Conservation (phyloP, 2,888 invertebrate genomes). For the Morpho helenor region DNA sequence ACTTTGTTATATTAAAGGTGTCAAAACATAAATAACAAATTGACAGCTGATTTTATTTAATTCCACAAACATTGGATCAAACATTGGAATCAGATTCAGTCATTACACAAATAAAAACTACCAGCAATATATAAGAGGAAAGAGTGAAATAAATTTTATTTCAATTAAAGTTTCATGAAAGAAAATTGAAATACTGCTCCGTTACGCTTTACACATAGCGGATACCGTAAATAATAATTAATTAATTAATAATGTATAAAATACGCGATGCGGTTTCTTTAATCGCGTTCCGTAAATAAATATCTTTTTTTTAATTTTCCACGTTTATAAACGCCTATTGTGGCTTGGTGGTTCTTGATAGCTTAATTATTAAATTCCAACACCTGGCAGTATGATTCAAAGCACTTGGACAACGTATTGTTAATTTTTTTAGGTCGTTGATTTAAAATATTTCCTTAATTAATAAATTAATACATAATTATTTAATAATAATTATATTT, state of each 20-base stretch:
- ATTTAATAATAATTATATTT: too few relatives aligned
- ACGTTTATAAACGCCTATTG: too few relatives aligned
- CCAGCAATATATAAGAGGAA: slow-evolving; percentile 2
- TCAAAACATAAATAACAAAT: slow-evolving; percentile 1
- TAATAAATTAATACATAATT: too few relatives aligned
- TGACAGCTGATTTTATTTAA: slow-evolving; percentile 5
- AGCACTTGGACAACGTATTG: too few relatives aligned
- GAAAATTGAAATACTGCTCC: slow-evolving; percentile 9
- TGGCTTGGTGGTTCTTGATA: too few relatives aligned
- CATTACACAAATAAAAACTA: slow-evolving; percentile 4
- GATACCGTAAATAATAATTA: slow-evolving; percentile 10
- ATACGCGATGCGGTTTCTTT: background rate
- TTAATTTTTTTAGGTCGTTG: too few relatives aligned
- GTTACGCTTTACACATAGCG: slow-evolving; percentile 14
- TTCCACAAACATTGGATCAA: background rate
- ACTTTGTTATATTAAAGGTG: slow-evolving; percentile 6
- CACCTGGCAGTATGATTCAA: too few relatives aligned
- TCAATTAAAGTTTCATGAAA: slow-evolving; percentile 14
- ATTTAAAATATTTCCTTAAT: too few relatives aligned
- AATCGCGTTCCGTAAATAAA: too few relatives aligned
- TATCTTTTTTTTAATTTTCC: too few relatives aligned
- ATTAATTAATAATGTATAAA: slow-evolving; percentile 4
- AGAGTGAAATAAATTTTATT: slow-evolving; percentile 4
- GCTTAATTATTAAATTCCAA: too few relatives aligned
- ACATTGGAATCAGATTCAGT: slow-evolving; percentile 2